Evolutionary conservation across 2,113 vertebrate species (phyloP), one percentile per base, ranked within the genome.

Genomic region (Numida meleagris): DNA sequence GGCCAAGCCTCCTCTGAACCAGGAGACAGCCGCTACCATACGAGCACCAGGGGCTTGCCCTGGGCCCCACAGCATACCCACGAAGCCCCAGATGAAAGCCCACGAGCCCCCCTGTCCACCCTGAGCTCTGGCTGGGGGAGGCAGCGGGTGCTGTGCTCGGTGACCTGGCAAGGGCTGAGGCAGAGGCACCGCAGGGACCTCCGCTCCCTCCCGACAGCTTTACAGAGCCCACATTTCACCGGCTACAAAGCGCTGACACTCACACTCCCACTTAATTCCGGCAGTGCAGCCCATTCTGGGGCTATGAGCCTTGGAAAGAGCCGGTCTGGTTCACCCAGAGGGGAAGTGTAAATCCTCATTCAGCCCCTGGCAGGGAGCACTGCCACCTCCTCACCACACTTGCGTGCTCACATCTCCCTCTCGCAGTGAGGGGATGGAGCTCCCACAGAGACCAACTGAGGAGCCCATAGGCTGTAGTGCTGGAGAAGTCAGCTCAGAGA

Each of bases 401-500:
- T 29, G 27, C 36, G 0, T 3, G 53, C 34, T 66, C 15, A 65
- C 21, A 71, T 5, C 20, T 34, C 57, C 45, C 36, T 40, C 70
- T 15, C 2, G 6, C 45, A 67, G 51, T 0, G 1, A 36, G 24
- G 20, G 21, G 50, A 2, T 0, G 4, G 24, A 17, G 20, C 7
- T 36, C 33, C 36, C 23, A 17, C 29, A 10, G n/a, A 83, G 15
- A 57, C 29, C 59, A 14, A 21, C 29, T 9, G 29, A 19, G 20
- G 25, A 57, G 18, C 5, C 42, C 25, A 18, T 0, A 0, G 25
- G 51, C 31, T 18, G 51, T 15, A 65, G 58, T 65, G 38, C 19
- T 1, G 0, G 25, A 13, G 55, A n/a, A 8, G 7, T 67, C 24
- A 11, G 20, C 10, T 3, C 0, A 4, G 31, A 0, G 4, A 76